Conservation (phyloP, 2,888 invertebrate genomes). For the Alloplasta piceator region DNA sequence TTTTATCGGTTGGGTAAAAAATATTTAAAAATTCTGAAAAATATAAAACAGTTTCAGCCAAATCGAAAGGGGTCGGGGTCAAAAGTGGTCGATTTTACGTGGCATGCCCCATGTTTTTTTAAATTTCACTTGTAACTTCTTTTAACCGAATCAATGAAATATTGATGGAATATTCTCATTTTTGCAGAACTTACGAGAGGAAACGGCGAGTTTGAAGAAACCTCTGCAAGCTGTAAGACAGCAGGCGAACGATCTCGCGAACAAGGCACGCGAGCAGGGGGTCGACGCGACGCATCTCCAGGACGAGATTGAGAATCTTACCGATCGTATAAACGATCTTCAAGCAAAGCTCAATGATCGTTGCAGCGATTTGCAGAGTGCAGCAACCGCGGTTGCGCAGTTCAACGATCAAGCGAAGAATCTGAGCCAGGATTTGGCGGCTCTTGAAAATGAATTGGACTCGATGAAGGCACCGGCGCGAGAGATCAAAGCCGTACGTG, state of each 20-base stretch:
- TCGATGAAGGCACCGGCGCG: conserved; percentile 93
- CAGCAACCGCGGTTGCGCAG: conserved; percentile 93
- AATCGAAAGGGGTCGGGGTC: too few relatives aligned
- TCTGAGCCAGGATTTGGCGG: conserved; percentile 90
- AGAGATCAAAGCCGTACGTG: conserved; percentile 92
- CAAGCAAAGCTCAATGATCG: conserved; percentile 91
- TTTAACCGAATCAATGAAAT: neutral
- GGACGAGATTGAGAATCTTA: conserved; percentile 91
- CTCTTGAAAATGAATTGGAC: conserved; percentile 93
- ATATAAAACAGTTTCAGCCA: too few relatives aligned
- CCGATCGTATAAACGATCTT: conserved; percentile 90
- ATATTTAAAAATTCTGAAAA: too few relatives aligned
- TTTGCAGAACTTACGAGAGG: conserved; percentile 88
- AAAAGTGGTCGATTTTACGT: too few relatives aligned
- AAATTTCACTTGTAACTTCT: neutral
- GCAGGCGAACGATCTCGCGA: conserved; percentile 90
- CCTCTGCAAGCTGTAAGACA: conserved; percentile 88
- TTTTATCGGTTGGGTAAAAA: too few relatives aligned
- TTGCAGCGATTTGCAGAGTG: conserved; percentile 91
- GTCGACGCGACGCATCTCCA: conserved; percentile 91
- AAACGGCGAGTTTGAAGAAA: conserved; percentile 90
- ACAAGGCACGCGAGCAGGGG: conserved; percentile 90
- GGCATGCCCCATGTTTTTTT: too few relatives aligned
- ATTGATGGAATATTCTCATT: conserved; percentile 3
- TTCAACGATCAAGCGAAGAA: conserved; percentile 95